phyloP scores from a whole-genome alignment of 2,113 vertebrate species.

The Rostratula benghalensis region DNA sequence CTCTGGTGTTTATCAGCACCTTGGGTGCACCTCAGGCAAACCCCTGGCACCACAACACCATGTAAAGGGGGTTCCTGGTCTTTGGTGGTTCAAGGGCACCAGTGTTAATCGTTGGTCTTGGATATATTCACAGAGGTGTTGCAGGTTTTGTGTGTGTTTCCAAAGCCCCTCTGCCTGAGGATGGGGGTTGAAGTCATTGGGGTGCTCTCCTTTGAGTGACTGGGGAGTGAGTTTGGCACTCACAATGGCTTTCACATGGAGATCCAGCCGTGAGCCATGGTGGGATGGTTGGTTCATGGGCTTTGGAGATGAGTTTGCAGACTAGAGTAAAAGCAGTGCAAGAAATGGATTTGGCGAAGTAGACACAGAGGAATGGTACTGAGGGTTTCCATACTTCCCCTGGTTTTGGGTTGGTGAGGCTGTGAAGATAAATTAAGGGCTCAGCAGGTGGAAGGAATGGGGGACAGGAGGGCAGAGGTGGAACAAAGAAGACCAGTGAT shows the following conservation, averaged over 20 bases:
- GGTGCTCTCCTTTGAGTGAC: not conserved
- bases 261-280: not conserved
- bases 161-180: not conserved
- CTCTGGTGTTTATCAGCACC: fast-evolving
- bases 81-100: not conserved
- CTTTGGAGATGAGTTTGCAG: not conserved
- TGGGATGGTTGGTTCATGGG: not conserved
- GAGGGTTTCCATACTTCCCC: not conserved
- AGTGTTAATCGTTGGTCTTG: not conserved
- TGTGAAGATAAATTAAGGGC: not conserved
- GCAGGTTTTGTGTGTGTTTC: not conserved
- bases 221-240: not conserved
- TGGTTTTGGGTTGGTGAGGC: fast-evolving
- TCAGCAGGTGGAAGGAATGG: not conserved
- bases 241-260: fast-evolving
- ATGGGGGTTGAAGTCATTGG: not conserved
- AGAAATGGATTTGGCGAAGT: not conserved
- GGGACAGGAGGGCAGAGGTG: not conserved
- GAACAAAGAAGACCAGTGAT: not conserved
- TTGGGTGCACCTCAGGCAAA: fast-evolving
- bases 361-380: not conserved
- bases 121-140: not conserved
- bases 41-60: fast-evolving
- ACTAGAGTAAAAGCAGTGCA: not conserved
- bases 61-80: not conserved